Percentiles rank a stretch among this genome's conserved stretches.
Conservation (phyloP, 2,888 invertebrate species). For the Amitus sp. region DNA sequence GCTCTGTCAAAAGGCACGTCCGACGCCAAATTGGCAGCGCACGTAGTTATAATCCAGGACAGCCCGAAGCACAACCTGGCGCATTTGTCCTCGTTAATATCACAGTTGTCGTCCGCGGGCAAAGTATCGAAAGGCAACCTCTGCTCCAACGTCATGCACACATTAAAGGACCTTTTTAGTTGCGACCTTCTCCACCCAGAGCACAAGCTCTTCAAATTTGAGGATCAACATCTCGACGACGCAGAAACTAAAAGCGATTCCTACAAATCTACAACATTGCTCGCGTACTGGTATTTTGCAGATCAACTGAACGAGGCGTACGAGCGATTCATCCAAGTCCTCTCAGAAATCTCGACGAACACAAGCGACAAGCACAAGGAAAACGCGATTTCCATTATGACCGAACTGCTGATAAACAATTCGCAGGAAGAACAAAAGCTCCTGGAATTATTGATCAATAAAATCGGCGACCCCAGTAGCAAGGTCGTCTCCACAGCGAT, state of each 20-base stretch:
- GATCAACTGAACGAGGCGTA: constrained; percentile 85
- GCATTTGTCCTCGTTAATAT: constrained; percentile 68
- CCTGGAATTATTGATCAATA: constrained; percentile 86
- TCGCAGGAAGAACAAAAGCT: constrained; percentile 88
- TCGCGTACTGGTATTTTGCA: constrained; percentile 89
- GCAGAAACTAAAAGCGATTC: constrained; percentile 65
- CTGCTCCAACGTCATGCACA: constrained; percentile 76
- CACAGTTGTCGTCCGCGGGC: constrained; percentile 76
- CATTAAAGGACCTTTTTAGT: constrained; percentile 81
- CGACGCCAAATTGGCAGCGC: constrained; percentile 87
- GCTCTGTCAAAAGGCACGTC: constrained; percentile 84
- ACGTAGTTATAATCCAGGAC: constrained; percentile 83
- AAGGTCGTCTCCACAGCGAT: constrained; percentile 90
- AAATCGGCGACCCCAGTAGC: constrained; percentile 92
- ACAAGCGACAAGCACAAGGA: constrained; percentile 83
- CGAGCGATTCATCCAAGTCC: constrained; percentile 76
- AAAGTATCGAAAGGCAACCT: constrained; percentile 82
- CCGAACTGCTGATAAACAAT: constrained; percentile 79
- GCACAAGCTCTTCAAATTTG: constrained; percentile 74
- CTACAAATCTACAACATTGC: constrained; percentile 67
- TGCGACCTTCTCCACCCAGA: constrained; percentile 76
- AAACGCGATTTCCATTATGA: constrained; percentile 80
- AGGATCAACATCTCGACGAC: constrained; percentile 71
- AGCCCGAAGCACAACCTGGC: constrained; percentile 82
- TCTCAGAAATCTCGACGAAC: constrained; percentile 81